Conservation (phyloP, 2,888 invertebrate species). For the Germaria angustata region DNA sequence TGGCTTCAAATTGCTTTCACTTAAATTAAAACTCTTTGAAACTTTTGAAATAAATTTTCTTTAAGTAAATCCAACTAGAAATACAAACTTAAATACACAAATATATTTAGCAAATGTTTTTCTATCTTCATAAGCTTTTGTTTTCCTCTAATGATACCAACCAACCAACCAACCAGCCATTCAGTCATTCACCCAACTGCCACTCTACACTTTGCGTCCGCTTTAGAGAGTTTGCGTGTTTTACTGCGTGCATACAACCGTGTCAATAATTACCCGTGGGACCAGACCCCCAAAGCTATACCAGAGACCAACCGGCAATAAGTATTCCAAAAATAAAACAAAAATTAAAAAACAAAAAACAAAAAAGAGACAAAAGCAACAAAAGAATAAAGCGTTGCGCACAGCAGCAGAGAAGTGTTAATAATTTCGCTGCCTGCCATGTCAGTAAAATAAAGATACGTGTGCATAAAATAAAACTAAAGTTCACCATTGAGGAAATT, state of each 20-base stretch:
- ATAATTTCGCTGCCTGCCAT: conserved; percentile 36
- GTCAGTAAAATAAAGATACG: conserved; percentile 20
- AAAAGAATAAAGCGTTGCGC: conserved; percentile 7
- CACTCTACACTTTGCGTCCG: conserved; percentile 11
- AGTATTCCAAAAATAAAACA: background rate
- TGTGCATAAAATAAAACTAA: background rate
- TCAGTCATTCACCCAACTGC: conserved; percentile 19
- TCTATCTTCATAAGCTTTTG: conserved; percentile 12
- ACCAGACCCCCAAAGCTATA: conserved; percentile 68
- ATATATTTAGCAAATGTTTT: background rate
- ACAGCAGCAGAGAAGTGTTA: conserved; percentile 6
- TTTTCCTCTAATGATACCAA: conserved; percentile 27
- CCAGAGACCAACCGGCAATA: conserved; percentile 27
- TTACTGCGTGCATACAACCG: conserved; percentile 76
- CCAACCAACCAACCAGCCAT: background rate
- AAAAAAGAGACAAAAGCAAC: background rate
- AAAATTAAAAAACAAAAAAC: background rate
- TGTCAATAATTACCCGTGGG: conserved; percentile 77
- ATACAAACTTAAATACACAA: background rate
- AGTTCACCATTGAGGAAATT: background rate
- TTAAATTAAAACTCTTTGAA: background rate
- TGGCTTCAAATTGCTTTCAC: background rate
- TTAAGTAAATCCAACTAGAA: background rate
- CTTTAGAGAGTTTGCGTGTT: conserved; percentile 70
- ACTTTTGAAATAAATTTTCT: background rate